These are phyloP conservation scores for Hycleus phaleratus DNA, from an alignment of 1,140 invertebrate species.

Conservation along the genomic window DNA sequence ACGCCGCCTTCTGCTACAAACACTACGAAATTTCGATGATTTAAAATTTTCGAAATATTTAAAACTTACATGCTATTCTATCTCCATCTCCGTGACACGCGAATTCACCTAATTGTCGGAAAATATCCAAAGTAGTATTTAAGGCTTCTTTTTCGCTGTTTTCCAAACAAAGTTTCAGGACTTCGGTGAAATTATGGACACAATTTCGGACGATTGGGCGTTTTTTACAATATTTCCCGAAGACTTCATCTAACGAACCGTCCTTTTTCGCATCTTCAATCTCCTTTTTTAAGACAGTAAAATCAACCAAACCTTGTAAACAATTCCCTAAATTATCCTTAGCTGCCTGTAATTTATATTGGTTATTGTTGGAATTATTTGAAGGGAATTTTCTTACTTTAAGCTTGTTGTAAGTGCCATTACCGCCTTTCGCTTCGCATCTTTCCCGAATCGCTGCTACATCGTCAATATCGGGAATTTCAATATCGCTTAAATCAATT, in stretches of 20 bases:
- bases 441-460: constrained; percentile 19
- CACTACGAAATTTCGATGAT: constrained; percentile 26
- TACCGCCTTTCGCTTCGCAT: constrained; percentile 27
- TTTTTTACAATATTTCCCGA: constrained; percentile 61
- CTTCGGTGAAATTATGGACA: constrained; percentile 50
- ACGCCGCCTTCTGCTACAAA: constrained; percentile 35
- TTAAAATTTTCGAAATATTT: background rate
- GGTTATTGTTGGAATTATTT: no score
- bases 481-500: background rate
- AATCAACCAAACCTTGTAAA: constrained; percentile 21
- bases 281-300: constrained; percentile 45
- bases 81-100: constrained; percentile 71
- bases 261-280: constrained; percentile 49
- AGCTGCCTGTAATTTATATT: constrained; percentile 29
- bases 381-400: constrained; percentile 10
- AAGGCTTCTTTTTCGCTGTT: constrained; percentile 50
- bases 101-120: constrained; percentile 58
- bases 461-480: constrained; percentile 14
- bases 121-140: constrained; percentile 54
- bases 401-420: constrained; percentile 22
- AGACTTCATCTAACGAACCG: constrained; percentile 54
- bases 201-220: constrained; percentile 51
- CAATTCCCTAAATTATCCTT: constrained; percentile 27
- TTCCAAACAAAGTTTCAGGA: constrained; percentile 55
- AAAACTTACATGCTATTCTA: constrained; percentile 60